Evolutionary conservation across 2,797 vertebrate genomes (phyloP), one percentile per base, ranked within the genome.

Genomic region (Pitangus sulphuratus): DNA sequence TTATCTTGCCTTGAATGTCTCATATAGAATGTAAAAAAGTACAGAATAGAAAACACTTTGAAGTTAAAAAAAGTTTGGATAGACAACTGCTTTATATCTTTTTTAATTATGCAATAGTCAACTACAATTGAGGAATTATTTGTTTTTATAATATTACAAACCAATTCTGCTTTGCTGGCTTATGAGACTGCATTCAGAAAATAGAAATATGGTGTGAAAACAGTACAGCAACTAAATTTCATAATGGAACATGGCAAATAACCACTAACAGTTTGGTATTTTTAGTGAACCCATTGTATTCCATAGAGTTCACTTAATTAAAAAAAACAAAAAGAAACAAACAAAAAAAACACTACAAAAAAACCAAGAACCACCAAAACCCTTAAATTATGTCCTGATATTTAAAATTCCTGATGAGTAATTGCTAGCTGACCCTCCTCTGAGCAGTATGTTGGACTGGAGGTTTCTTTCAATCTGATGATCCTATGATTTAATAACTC

Each of bases 361-460:
- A n/a, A 5, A 2, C 8, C 3, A 19, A 31, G 2, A 28, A 69
- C 3, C 15, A 42, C 2, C 11, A 61, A 15, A 65, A 61, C 6
- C 8, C 15, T 61, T 64, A 33, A 45, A 53, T 30, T 3, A 10
- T 24, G 33, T 31, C 9, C 54, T 40, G 20, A 15, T 26, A 56
- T 19, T 70, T 51, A 42, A n/a, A 15, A 53, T 54, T 70, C 57
- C 54, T 84, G 6, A 69, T 7, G 6, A 57, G 22, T 13, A 66
- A 12, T 12, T 42, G 24, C 24, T 35, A 61, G 15, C 51, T 84
- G 70, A 18, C 18, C 10, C 20, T 56, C 7, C 50, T 26, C 19
- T n/a, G 26, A 53, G 31, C 5, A 78, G 8, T 12, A 64, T 16
- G 2, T 7, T 84, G 66, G 28, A 26, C 61, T 64, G 40, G 9